A percentile compares a stretch with the other conserved stretches of the same genome.
Conservation (phyloP, 2,113 vertebrate species). For the Cariama cristata region DNA sequence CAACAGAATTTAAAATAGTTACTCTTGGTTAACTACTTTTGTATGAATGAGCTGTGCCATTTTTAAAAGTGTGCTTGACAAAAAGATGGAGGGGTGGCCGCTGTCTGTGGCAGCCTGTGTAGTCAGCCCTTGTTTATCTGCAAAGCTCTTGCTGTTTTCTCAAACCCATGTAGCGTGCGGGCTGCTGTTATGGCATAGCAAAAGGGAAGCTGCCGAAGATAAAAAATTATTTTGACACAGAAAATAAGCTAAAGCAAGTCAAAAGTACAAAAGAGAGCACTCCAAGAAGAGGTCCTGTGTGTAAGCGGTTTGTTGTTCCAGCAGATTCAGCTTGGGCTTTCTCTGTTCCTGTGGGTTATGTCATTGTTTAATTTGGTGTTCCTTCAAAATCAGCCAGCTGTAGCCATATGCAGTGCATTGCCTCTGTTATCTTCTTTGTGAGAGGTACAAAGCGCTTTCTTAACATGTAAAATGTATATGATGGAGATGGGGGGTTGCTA, state of each 20-base stretch:
- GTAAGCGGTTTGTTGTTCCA: background rate
- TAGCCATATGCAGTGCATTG: background rate
- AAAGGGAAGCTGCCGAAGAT: background rate
- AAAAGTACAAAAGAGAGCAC: background rate
- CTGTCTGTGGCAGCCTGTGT: background rate
- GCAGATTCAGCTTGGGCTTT: slow-evolving; percentile 29
- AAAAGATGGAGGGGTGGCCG: background rate
- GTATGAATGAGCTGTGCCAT: background rate
- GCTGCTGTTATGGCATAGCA: background rate
- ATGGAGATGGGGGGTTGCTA: background rate
- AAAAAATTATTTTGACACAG: background rate
- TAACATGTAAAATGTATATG: background rate
- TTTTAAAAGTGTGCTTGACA: background rate
- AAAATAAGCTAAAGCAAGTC: background rate
- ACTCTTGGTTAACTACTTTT: background rate
- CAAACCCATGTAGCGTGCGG: accelerated
- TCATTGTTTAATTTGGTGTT: slow-evolving; percentile 55
- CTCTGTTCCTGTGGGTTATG: slow-evolving; percentile 28
- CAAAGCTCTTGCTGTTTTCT: background rate
- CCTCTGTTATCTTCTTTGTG: background rate
- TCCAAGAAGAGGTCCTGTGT: background rate
- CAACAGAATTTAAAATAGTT: background rate
- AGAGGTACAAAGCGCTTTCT: background rate
- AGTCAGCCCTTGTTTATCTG: background rate
- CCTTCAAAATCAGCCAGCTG: slow-evolving; percentile 32